phyloP scores from a whole-genome alignment of 1,140 invertebrate genomes.

The Anoplophora glabripennis region DNA sequence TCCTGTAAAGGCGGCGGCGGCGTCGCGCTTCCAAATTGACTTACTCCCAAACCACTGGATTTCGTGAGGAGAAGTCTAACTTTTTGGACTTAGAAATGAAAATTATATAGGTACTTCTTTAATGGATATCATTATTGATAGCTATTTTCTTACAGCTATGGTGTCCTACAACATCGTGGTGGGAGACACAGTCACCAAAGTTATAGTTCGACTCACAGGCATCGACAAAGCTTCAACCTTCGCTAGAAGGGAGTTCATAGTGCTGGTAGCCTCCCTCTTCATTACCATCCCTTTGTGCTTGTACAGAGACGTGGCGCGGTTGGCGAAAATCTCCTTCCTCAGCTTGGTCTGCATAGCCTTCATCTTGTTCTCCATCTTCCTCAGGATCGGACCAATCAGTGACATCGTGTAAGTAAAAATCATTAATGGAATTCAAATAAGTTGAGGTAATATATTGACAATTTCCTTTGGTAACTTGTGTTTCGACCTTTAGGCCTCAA shows the following conservation, averaged over 20 bases:
- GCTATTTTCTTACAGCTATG: conserved; percentile 77
- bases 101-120: too few relatives aligned
- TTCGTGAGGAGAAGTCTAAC: too few relatives aligned
- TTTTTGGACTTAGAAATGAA: too few relatives aligned
- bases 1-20: too few relatives aligned
- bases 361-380: conserved; percentile 70
- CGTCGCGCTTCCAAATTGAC: too few relatives aligned
- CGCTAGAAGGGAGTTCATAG: conserved; percentile 72
- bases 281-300: conserved; percentile 80
- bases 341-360: conserved; percentile 73
- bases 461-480: background rate
- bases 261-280: conserved; percentile 71
- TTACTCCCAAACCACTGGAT: too few relatives aligned
- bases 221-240: conserved; percentile 58
- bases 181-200: conserved; percentile 84
- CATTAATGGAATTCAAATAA: background rate
- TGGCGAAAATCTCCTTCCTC: conserved; percentile 78
- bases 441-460: too few relatives aligned
- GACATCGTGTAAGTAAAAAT: conserved; percentile 57
- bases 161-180: conserved; percentile 89
- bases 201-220: conserved; percentile 65
- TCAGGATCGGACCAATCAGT: conserved; percentile 60
- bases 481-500: conserved; percentile 55
- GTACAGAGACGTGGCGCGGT: conserved; percentile 73
- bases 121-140: too few relatives aligned